These are phyloP conservation scores for Invenusta paracnida DNA, from an alignment of 2,888 invertebrate species.

Conservation along the genomic window DNA sequence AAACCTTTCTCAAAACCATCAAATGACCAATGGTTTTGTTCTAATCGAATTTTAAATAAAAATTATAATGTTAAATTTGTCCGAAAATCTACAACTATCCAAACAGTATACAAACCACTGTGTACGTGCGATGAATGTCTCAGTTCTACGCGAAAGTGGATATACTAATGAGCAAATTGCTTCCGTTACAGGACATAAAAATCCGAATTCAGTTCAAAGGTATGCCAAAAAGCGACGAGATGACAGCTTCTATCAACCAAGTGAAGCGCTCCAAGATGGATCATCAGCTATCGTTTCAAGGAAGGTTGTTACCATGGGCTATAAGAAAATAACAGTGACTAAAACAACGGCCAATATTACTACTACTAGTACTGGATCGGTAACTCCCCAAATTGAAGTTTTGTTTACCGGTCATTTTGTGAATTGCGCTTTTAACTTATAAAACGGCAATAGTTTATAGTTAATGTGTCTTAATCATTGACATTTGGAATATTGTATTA, in stretches of 20 bases:
- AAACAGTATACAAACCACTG: neutral
- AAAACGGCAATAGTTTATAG: neutral
- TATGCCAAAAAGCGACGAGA: neutral
- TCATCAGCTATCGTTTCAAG: too few relatives aligned
- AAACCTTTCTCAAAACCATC: neutral
- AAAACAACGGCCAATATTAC: neutral
- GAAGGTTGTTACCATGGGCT: neutral
- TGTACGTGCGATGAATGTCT: neutral
- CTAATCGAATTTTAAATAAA: neutral
- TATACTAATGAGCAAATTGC: neutral
- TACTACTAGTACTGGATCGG: neutral
- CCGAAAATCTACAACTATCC: neutral
- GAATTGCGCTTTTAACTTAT: neutral
- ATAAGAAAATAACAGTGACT: neutral
- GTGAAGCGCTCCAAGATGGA: too few relatives aligned
- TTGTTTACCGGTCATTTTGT: neutral
- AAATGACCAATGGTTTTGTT: neutral
- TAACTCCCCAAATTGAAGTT: neutral
- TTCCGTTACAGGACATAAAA: neutral
- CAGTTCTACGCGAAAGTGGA: neutral
- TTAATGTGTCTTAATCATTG: neutral
- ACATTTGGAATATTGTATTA: neutral
- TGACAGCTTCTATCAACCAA: too few relatives aligned
- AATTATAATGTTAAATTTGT: neutral
- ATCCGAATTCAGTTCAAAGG: too few relatives aligned